phyloP scores from a whole-genome alignment of 2,888 invertebrate species.

The Danaus chrysippus region DNA sequence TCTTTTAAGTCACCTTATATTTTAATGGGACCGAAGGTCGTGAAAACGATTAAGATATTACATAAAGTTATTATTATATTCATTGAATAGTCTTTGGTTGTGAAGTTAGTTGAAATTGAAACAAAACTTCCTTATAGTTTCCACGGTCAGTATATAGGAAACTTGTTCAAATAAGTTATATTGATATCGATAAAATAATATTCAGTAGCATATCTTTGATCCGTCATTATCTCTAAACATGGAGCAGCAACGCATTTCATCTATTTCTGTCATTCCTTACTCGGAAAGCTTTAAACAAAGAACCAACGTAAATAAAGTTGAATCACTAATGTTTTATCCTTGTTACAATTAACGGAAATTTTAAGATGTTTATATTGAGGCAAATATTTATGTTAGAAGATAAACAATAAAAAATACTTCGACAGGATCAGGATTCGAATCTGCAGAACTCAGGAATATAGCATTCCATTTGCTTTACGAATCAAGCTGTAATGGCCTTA shows the following conservation, averaged over 20 bases:
- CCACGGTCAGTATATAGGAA: no score
- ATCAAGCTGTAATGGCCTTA: no score
- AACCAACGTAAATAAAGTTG: slow-evolving; percentile 4
- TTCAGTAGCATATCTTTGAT: background rate
- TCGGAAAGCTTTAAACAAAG: slow-evolving; percentile 11
- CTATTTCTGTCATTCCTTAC: slow-evolving; percentile 54
- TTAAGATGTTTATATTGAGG: background rate
- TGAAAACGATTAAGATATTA: background rate
- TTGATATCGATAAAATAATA: no score
- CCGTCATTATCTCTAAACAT: slow-evolving; percentile 13
- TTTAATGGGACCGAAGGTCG: slow-evolving; percentile 12
- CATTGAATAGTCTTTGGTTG: background rate
- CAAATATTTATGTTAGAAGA: no score
- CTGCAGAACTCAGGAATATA: no score
- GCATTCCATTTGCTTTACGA: no score
- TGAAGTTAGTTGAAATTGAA: background rate
- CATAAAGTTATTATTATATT: background rate
- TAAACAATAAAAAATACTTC: no score
- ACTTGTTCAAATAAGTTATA: no score
- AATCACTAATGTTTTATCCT: slow-evolving; percentile 3
- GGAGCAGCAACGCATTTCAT: slow-evolving; percentile 59
- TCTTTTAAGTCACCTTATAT: slow-evolving; percentile 30
- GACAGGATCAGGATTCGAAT: no score
- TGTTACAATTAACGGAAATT: background rate
- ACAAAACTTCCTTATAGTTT: background rate